Evolutionary conservation across 2,113 vertebrate species (phyloP), one percentile per base, ranked within the genome.

Genomic region (Tragelaphus imberbis): DNA sequence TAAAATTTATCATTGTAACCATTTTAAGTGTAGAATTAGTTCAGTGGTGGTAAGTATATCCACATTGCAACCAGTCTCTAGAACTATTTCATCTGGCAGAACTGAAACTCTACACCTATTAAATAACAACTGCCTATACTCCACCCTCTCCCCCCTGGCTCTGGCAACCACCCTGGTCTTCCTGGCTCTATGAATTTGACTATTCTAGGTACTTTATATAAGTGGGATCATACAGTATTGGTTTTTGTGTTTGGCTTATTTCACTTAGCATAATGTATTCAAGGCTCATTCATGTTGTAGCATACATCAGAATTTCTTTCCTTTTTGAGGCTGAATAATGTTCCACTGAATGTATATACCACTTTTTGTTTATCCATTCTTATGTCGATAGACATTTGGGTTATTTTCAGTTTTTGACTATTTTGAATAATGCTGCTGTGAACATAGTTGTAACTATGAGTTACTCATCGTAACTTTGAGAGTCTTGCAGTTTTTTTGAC

Each of bases 401-500:
- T 87, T 93, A 51, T 44, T 82, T 77, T 17, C 7, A 63, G 12
- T 40, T 79, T 81, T 87, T 61, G 25, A n/a, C 30, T 79, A 55
- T 40, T 90, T 14, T 91, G 68, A 81, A 61, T 86, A 27, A 75
- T 86, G 53, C 59, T 95, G 47, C 16, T 89, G n/a, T 68, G 61
- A 91, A 82, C 17, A 51, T 27, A 16, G 44, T 40, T 89, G 2
- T 44, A 75, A 75, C 68, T 2, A 40, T 40, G 68, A 75, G 36
- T 75, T 75, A 33, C 12, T 86, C 93, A 56, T 84, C 77, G 68
- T 84, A 40, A 84, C 77, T 81, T 81, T 82, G 44, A 94, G 51
- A 92, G 5, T 10, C 15, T 95, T 96, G 97, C 33, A 53, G 17
- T 92, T 95, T 5, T 92, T 97, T 92, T 61, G n/a, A 27, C 44